Percentiles rank a stretch among this genome's conserved stretches.
Evolutionary conservation across 2,888 invertebrate genomes (phyloP).

Genomic region (Mythimna vitellina): DNA sequence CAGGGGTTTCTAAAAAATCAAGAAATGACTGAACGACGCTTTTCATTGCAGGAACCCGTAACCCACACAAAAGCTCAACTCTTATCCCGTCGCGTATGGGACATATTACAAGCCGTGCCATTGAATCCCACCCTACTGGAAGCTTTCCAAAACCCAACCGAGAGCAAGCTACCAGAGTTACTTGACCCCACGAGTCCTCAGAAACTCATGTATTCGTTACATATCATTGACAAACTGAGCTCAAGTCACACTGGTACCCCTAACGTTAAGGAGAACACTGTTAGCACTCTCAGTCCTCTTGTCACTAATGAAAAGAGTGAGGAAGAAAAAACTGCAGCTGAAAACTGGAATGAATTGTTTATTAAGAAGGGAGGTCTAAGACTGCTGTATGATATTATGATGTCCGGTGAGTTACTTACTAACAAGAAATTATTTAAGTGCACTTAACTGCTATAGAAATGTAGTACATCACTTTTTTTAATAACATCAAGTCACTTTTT

Average conservation of each 20-base stretch:
- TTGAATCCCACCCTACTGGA: slow-evolving; percentile 96
- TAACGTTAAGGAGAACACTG: slow-evolving; percentile 76
- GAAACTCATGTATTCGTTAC: slow-evolving; percentile 98
- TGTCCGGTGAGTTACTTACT: slow-evolving; percentile 91
- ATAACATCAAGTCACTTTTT: too few relatives aligned
- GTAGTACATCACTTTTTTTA: too few relatives aligned
- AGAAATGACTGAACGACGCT: background rate
- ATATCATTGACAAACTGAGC: slow-evolving; percentile 93
- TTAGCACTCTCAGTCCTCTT: slow-evolving; percentile 54
- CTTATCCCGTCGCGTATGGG: slow-evolving; percentile 98
- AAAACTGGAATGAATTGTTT: slow-evolving; percentile 94
- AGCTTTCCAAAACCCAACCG: slow-evolving; percentile 94
- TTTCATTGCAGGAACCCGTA: slow-evolving; percentile 90
- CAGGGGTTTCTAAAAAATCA: background rate
- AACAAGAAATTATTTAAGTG: background rate
- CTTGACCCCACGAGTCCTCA: slow-evolving; percentile 97
- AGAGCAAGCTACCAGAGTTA: slow-evolving; percentile 93
- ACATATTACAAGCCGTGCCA: slow-evolving; percentile 97
- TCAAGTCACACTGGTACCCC: slow-evolving; percentile 76
- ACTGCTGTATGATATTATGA: slow-evolving; percentile 97
- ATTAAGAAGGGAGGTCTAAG: slow-evolving; percentile 96
- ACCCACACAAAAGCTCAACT: slow-evolving; percentile 97
- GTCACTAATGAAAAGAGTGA: slow-evolving; percentile 76
- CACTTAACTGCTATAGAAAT: background rate
- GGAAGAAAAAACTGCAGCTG: slow-evolving; percentile 78